These are phyloP conservation scores for Chymomyza caudatula DNA, from an alignment of 2,888 invertebrate species.

Conservation along the genomic window DNA sequence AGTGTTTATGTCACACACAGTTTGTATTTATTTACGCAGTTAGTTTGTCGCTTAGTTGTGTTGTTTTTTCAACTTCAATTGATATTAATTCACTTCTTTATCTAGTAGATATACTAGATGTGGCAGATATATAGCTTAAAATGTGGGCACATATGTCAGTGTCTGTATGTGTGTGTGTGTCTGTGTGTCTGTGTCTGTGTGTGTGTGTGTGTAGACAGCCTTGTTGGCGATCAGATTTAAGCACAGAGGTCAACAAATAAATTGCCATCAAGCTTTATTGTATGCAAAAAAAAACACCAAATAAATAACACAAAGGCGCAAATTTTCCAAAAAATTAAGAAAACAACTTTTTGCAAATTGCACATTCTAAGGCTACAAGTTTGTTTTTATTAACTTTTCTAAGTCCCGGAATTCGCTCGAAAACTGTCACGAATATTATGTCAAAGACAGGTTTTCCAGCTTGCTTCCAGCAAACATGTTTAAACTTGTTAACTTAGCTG, in stretches of 20 bases:
- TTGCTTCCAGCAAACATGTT: constrained; percentile 6
- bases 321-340: background rate
- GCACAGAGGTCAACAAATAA: constrained; percentile 74
- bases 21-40: constrained; percentile 67
- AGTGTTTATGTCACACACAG: constrained; percentile 45
- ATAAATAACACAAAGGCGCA: constrained; percentile 10
- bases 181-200: constrained; percentile 24
- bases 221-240: constrained; percentile 76
- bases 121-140: background rate
- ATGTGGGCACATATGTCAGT: constrained; percentile 5
- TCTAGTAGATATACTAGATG: constrained; percentile 31
- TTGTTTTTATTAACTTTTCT: background rate
- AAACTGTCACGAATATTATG: constrained; percentile 34
- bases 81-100: constrained; percentile 73
- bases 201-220: constrained; percentile 54
- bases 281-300: constrained; percentile 19
- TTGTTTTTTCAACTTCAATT: constrained; percentile 73
- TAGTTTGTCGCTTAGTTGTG: constrained; percentile 58
- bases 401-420: constrained; percentile 1
- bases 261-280: constrained; percentile 41
- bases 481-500: constrained; percentile 41
- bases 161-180: constrained; percentile 5
- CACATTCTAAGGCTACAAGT: background rate
- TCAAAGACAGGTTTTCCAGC: constrained; percentile 33
- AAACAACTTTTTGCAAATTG: constrained; percentile 1